Conservation (phyloP, 2,113 vertebrate species). For the Alligator sinensis region DNA sequence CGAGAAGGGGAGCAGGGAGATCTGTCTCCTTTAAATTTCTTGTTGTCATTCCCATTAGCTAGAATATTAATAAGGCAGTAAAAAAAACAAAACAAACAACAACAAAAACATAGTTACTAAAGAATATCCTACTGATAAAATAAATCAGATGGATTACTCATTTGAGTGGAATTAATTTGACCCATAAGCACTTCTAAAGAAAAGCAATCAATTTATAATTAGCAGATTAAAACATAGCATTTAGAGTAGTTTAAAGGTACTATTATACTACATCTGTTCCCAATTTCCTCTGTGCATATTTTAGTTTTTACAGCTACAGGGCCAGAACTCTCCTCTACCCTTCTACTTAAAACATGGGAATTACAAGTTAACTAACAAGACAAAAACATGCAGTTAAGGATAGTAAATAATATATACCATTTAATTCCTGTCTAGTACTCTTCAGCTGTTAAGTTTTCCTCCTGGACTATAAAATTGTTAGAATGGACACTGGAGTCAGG, state of each 20-base stretch:
- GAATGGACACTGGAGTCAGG: no score
- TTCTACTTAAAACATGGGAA: neutral
- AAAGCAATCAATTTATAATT: neutral
- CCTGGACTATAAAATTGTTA: neutral
- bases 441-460: neutral
- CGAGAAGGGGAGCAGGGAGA: constrained; percentile 80
- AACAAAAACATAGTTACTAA: neutral
- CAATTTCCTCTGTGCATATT: neutral
- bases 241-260: neutral
- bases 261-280: neutral
- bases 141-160: neutral
- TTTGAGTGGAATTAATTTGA: neutral
- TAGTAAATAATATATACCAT: neutral
- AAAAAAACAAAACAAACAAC: neutral
- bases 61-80: constrained; percentile 46
- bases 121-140: neutral
- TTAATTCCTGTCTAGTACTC: neutral
- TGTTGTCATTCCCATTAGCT: constrained; percentile 84
- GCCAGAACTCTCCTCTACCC: neutral
- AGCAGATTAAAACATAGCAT: neutral
- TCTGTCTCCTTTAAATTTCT: constrained; percentile 79
- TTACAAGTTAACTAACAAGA: neutral
- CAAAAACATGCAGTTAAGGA: neutral
- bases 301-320: neutral
- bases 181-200: neutral